Conservation (phyloP, 2,113 vertebrate genomes). For the Gymnobelideus leadbeateri region DNA sequence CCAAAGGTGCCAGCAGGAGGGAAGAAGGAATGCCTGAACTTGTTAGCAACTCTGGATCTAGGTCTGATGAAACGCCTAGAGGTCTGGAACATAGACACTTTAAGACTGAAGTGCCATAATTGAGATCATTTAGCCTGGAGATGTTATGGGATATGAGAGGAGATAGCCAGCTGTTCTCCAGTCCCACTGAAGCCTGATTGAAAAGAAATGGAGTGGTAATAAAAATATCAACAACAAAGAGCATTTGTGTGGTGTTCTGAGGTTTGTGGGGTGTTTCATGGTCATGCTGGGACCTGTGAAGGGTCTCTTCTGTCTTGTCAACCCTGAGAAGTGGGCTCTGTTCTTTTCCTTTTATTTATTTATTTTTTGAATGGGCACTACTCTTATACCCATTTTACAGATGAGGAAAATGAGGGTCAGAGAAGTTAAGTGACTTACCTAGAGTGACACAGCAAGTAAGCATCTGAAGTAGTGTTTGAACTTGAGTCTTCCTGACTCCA, state of each 20-base stretch:
- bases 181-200: not conserved
- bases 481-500: not conserved
- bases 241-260: not conserved
- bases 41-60: not conserved
- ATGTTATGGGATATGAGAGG: not conserved
- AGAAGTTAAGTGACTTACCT: not conserved
- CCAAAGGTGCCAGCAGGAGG: slow-evolving; percentile 27
- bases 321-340: not conserved
- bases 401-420: not conserved
- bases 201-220: not conserved
- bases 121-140: slow-evolving; percentile 37
- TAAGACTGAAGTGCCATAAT: not conserved
- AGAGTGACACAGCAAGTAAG: not conserved
- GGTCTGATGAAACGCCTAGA: not conserved
- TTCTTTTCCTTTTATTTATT: no score
- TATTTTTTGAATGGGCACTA: no score
- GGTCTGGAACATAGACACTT: not conserved
- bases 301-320: not conserved
- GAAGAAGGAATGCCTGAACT: slow-evolving; percentile 24
- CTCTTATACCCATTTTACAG: not conserved
- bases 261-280: not conserved
- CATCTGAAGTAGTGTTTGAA: not conserved
- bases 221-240: not conserved
- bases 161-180: slow-evolving; percentile 9
- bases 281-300: not conserved